These are phyloP conservation scores for Naja naja DNA, from an alignment of 2,113 vertebrate species.

Conservation along the genomic window DNA sequence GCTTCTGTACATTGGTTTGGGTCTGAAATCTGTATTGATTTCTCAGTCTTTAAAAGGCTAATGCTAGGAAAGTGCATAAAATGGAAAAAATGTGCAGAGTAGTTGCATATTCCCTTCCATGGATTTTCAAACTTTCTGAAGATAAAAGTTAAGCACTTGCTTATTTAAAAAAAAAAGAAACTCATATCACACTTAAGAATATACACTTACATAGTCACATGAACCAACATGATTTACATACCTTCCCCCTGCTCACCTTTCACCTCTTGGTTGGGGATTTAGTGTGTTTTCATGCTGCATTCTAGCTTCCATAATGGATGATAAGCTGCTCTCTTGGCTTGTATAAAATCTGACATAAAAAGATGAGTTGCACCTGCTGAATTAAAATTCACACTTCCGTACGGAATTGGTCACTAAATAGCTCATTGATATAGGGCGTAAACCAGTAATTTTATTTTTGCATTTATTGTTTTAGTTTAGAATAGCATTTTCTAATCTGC, in stretches of 20 bases:
- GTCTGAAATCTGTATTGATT: background rate
- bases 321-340: background rate
- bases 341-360: background rate
- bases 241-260: background rate
- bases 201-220: no score
- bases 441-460: background rate
- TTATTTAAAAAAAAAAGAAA: background rate
- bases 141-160: background rate
- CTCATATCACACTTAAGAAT: background rate
- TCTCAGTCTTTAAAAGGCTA: background rate
- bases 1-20: background rate
- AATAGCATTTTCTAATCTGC: background rate
- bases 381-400: background rate
- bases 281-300: background rate
- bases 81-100: background rate
- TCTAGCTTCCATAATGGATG: background rate
- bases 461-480: background rate
- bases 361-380: background rate
- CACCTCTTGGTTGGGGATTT: background rate
- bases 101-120: background rate
- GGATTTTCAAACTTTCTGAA: background rate
- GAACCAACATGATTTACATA: background rate
- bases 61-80: background rate
- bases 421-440: background rate
- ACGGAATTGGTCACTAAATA: background rate